These are phyloP conservation scores for Drosophila lacteicornis DNA, from an alignment of 1,140 invertebrate species.

Conservation along the genomic window DNA sequence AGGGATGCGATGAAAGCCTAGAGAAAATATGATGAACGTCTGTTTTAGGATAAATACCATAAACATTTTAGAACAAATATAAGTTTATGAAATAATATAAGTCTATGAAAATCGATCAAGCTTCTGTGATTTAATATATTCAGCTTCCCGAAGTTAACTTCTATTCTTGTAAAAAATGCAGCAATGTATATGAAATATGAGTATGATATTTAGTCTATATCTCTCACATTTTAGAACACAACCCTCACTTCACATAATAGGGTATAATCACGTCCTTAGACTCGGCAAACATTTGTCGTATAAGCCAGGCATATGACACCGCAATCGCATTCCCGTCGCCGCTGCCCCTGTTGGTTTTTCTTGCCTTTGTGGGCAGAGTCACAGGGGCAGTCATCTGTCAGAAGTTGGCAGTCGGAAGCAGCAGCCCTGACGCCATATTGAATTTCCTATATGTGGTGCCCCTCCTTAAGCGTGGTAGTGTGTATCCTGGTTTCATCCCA, in stretches of 20 bases:
- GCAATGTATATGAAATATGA: background rate
- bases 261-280: constrained; percentile 7
- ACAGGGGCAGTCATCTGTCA: constrained; percentile 68
- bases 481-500: constrained; percentile 52
- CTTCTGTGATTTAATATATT: too few relatives aligned
- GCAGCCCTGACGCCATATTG: constrained; percentile 72
- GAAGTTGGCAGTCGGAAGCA: constrained; percentile 65
- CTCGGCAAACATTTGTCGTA: background rate
- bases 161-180: background rate
- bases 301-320: constrained; percentile 33
- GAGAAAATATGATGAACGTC: background rate
- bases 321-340: constrained; percentile 7
- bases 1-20: background rate
- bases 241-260: background rate
- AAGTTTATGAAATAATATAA: background rate
- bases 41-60: background rate
- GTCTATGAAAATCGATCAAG: too few relatives aligned
- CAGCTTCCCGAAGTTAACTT: too few relatives aligned
- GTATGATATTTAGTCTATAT: background rate
- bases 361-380: constrained; percentile 29
- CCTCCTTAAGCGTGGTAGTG: constrained; percentile 29
- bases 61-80: too few relatives aligned
- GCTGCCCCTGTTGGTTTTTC: constrained; percentile 32
- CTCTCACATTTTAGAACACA: background rate
- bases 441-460: constrained; percentile 52